Evolutionary conservation across 1,140 invertebrate species (phyloP), one percentile per base, ranked within the genome.

Genomic region (Diprion similis): DNA sequence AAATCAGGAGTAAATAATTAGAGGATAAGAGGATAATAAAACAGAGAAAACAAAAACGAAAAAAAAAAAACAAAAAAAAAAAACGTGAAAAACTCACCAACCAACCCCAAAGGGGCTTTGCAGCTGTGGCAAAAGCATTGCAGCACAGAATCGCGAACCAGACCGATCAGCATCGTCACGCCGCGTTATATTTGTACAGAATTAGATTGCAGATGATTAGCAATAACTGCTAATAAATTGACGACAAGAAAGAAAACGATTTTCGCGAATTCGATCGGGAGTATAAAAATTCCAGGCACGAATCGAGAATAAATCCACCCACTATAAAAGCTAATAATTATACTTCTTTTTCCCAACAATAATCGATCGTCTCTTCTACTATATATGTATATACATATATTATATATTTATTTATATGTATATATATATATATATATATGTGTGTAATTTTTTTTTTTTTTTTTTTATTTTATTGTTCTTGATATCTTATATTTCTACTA

Each of bases 71-170:
- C 2, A 37, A 4, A 37, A 37, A 0, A 37, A 37, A 37, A 37
- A 37, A 37, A 37, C 13, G 51, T 59, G 6, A 6, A 17, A 59
- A 75, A 86, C 90, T 90, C 90, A 94, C 93, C 93, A 89, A 93
- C 90, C 81, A 92, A 89, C 79, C 92, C 89, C 77, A 94, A 89
- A 75, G 94, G 94, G 82, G 93, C 93, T 84, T 94, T 92, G 91
- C 95, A 96, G 87, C 94, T 94, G 86, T 95, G 94, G 90, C 94
- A 96, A 89, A 96, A 95, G 90, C 94, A 96, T 90, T 95, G 93
- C 91, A 95, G 90, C 84, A 96, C 93, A 80, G 94, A 95, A 86
- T 95, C 94, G 85, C 93, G 92, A 83, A 96, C 93, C 81, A 95
- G 91, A 87, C 91, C 93, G 89, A 95, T 94, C 89, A 95, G 88